phyloP scores from a whole-genome alignment of 1,140 invertebrate genomes.

The honey bee (Apis mellifera) region Amel_HAv3.1 CM009938.2:4511001-4511500 shows the following conservation, averaged over 20 bases:
- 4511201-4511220: slow-evolving; percentile 56
- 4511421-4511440: no score
- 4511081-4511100: background rate
- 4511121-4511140: slow-evolving; percentile 20
- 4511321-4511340: slow-evolving; percentile 68
- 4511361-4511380: background rate
- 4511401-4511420: background rate
- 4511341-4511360: slow-evolving; percentile 54
- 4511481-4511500: no score
- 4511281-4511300: slow-evolving; percentile 75
- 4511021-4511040: no score
- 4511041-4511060: no score
- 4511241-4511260: slow-evolving; percentile 62
- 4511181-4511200: slow-evolving; percentile 45
- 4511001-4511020: no score
- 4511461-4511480: no score
- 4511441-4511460: no score
- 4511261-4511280: slow-evolving; percentile 75
- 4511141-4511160: slow-evolving; percentile 46
- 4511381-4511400: background rate
- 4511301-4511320: slow-evolving; percentile 55
- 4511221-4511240: slow-evolving; percentile 42
- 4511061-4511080: background rate
- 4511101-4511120: slow-evolving; percentile 7
- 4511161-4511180: slow-evolving; percentile 31